Conservation (phyloP, 2,888 invertebrate species). For the Caenorhabditis drosophilae region DNA sequence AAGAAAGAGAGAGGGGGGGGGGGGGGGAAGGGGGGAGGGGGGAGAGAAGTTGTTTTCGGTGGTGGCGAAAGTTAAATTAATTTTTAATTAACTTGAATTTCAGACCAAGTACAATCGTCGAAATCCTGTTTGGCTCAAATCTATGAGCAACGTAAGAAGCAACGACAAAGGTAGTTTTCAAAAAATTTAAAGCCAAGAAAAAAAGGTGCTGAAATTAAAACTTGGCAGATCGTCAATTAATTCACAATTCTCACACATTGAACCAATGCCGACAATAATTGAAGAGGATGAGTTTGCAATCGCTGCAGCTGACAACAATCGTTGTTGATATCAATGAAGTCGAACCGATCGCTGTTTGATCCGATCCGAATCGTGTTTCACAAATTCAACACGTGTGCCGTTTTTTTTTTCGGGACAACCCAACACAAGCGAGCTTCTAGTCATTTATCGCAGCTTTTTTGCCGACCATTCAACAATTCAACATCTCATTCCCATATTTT, state of each 20-base stretch:
- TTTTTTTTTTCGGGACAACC: not conserved
- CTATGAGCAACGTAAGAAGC: slow-evolving; percentile 50
- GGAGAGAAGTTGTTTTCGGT: no score
- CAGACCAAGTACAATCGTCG: slow-evolving; percentile 52
- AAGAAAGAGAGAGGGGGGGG: no score
- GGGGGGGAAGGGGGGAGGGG: no score
- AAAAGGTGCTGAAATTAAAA: no score
- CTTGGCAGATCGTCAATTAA: slow-evolving; percentile 47
- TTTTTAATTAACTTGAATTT: no score
- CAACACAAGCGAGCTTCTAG: no score
- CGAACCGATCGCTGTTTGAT: slow-evolving; percentile 2
- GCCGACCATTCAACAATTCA: no score
- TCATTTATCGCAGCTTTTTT: no score
- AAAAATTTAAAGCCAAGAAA: no score
- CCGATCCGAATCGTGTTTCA: not conserved
- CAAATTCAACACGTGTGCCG: not conserved
- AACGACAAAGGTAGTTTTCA: slow-evolving; percentile 51
- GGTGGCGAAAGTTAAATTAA: no score
- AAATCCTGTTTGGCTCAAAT: slow-evolving; percentile 51
- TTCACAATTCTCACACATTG: slow-evolving; percentile 48
- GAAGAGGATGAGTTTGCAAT: slow-evolving; percentile 47
- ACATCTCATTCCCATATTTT: no score
- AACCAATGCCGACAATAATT: slow-evolving; percentile 54
- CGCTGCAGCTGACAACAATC: slow-evolving; percentile 28
- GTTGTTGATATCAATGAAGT: slow-evolving; percentile 9